Percentiles rank a stretch among this genome's conserved stretches.
Conservation (phyloP, 2,797 vertebrate genomes). For the Pantherophis alleghaniensis region DNA sequence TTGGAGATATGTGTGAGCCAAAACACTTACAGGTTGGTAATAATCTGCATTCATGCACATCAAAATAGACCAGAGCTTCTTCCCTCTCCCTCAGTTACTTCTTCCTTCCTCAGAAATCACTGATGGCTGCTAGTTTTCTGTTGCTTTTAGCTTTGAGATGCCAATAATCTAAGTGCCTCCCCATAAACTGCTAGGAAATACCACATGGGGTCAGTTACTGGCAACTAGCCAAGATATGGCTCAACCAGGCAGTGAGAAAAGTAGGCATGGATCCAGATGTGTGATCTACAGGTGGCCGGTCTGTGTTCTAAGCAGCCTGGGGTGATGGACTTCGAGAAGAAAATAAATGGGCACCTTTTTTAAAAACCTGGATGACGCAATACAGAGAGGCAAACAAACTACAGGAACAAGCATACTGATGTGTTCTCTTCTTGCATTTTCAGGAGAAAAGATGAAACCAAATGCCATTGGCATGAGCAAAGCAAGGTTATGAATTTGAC, state of each 20-base stretch:
- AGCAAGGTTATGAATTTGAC: background rate
- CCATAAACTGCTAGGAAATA: background rate
- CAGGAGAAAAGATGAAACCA: conserved; percentile 62
- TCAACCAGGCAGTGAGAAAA: background rate
- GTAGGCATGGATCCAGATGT: background rate
- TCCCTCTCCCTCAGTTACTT: background rate
- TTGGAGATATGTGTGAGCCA: background rate
- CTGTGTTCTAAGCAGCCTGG: background rate
- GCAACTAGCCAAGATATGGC: background rate
- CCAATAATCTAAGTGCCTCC: background rate
- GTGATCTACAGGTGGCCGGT: background rate
- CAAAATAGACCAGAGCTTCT: background rate
- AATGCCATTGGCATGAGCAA: background rate
- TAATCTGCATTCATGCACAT: background rate
- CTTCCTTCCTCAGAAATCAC: background rate
- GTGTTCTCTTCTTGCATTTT: fast-evolving
- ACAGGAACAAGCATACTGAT: background rate
- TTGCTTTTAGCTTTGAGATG: background rate
- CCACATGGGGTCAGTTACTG: background rate
- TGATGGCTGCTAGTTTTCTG: background rate
- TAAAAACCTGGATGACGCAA: background rate
- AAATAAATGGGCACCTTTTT: background rate
- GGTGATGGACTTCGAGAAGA: background rate
- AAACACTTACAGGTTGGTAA: background rate
- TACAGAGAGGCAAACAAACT: background rate